Base-by-base conservation (phyloP, 2,888 invertebrate genomes). In the Dryocosmus kuriphilus region DNA sequence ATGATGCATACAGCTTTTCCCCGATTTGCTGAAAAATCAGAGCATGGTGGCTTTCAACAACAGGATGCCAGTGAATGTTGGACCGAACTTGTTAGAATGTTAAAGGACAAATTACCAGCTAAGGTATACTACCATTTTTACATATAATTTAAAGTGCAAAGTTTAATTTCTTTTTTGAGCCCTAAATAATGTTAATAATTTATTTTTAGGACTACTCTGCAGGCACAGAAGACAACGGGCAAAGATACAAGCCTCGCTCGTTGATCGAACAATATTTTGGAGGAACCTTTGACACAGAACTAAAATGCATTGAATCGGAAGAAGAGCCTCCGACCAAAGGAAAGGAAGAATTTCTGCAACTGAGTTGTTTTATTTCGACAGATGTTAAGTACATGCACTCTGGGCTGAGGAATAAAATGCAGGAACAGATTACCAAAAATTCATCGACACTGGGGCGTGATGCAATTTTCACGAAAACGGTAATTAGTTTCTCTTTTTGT, bases 41-140 rank as follows among this genome's bases (percentile, higher is more conserved):
- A 96, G 76, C 96, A 97, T 88, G 98, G 98, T 6, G 98, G 98
- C 6, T 96, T 97, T 89, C 96, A 97, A 84, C 99, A 99, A 91
- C 97, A 97, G 88, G 99, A 99, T 93, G 99, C 99, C 2, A 99
- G 98, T 89, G 99, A 99, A 92, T 99, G 98, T 92, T 99, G 99
- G 98, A 96, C 97, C 2, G 98, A 99, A 92, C 93, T 99, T 80
- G 93, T 99, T 55, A 94, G 98, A 85, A 97, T 98, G 94, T 91
- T 99, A 83, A 98, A 98, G 90, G 96, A 97, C 90, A 96, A 97
- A 87, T 92, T 97, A 83, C 95, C 96, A 0, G 89, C 95, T 0
- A 93, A 92, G 92, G 93, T 93, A 77, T 67, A 51, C n/a, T n/a
- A n/a, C 46, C 22, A 11, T 61, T 24, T 30, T 77, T 74, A n/a